These are phyloP conservation scores for Amphipyra berbera DNA, from an alignment of 2,888 invertebrate species.

Conservation along the genomic window DNA sequence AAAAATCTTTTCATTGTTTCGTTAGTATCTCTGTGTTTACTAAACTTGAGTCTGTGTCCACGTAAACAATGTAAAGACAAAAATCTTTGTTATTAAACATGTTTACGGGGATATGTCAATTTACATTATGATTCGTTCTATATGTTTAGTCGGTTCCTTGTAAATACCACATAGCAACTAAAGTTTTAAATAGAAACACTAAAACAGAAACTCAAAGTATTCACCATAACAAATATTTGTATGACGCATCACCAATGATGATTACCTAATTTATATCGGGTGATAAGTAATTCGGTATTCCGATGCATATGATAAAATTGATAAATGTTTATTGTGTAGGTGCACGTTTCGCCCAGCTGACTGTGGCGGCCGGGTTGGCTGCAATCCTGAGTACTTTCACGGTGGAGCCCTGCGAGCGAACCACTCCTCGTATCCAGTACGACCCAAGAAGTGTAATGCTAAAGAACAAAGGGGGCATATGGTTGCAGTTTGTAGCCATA, in stretches of 20 bases:
- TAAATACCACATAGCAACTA: conserved; percentile 5
- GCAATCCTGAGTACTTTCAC: conserved; percentile 72
- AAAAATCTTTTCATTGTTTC: conserved; percentile 61
- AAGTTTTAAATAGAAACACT: background rate
- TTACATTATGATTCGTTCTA: conserved; percentile 19
- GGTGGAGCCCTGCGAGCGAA: conserved; percentile 80
- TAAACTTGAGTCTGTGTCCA: conserved; percentile 42
- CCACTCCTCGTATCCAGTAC: conserved; percentile 79
- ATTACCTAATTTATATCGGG: conserved; percentile 25
- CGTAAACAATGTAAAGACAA: conserved; percentile 38
- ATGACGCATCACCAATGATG: conserved; percentile 20
- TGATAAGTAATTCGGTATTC: conserved; percentile 26
- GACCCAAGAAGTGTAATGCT: conserved; percentile 85
- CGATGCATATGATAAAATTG: conserved; percentile 14
- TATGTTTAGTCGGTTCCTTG: conserved; percentile 9
- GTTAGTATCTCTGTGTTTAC: conserved; percentile 45
- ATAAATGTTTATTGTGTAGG: conserved; percentile 70
- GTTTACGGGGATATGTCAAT: conserved; percentile 17
- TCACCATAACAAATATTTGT: conserved; percentile 12
- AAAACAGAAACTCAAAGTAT: background rate
- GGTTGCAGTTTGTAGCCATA: conserved; percentile 74
- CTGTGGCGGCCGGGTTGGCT: conserved; percentile 77
- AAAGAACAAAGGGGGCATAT: conserved; percentile 86
- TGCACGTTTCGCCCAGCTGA: conserved; percentile 83
- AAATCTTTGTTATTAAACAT: conserved; percentile 32